A percentile compares a stretch with the other conserved stretches of the same genome.
phyloP scores from a whole-genome alignment of 2,113 vertebrate species.

The Vimba vimba region DNA sequence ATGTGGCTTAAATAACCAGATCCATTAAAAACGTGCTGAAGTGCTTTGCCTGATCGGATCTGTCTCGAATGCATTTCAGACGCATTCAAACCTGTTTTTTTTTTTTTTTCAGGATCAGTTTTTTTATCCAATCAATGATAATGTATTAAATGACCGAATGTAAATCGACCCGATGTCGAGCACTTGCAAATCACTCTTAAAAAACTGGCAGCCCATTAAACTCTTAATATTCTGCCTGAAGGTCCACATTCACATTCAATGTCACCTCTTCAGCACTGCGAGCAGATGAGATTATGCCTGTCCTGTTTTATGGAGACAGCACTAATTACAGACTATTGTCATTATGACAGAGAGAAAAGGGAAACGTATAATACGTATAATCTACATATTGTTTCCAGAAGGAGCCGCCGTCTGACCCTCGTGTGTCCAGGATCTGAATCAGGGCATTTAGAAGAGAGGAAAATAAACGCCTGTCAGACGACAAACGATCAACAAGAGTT shows the following conservation, averaged over 20 bases:
- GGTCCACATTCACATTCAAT: neutral
- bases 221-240: conserved; percentile 1
- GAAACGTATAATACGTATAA: neutral
- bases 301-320: neutral
- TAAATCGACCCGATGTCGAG: neutral
- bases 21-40: neutral
- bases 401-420: neutral
- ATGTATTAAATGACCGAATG: neutral
- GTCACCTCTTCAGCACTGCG: neutral
- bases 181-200: neutral
- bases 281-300: neutral
- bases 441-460: neutral
- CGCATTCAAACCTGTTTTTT: neutral
- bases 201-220: neutral
- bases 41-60: neutral
- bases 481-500: neutral
- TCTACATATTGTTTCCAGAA: neutral
- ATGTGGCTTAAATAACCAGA: neutral
- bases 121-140: neutral
- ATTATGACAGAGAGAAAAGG: neutral
- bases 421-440: neutral
- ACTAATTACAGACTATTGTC: neutral
- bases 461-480: neutral
- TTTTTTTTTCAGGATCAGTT: neutral
- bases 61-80: neutral